Base-by-base conservation (phyloP, 2,888 invertebrate species). In the Lydus trimaculatus region DNA sequence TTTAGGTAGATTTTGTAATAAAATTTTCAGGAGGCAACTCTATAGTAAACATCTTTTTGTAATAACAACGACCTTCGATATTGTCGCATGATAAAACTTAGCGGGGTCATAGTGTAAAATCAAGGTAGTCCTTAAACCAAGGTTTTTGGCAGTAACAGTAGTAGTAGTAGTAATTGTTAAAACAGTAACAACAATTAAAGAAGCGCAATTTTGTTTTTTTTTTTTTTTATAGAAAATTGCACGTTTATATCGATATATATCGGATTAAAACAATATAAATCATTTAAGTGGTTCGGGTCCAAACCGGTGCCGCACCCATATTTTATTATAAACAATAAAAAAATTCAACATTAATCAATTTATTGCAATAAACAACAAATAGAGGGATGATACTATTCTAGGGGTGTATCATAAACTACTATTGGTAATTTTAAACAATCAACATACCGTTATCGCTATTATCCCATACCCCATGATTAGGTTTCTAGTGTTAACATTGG, bases 271-370 rank as follows among this genome's bases (percentile, higher is more conserved):
- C 39, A 39, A 39, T 33, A 33, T 33, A 33, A 39, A 5, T 43
- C 13, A 56, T 23, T 48, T 17, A 20, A 48, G 20, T 48, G 48
- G 48, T 48, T 48, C 7, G 4, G 52, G 52, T 48, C 20, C 17
- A 7, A 56, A 56, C 56, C 13, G 15, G 25, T 56, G 5, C 25
- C 56, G 56, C 56, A 56, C 56, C 56, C 56, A 56, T 23, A 25
- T n/a, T n/a, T n/a, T n/a, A n/a, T 56, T 56, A 25, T 13, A 56
- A 56, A 56, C 56, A 56, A 56, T 56, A 23, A 25, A 52, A 23
- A 23, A n/a, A n/a, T n/a, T n/a, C n/a, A n/a, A n/a, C n/a, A n/a
- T n/a, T n/a, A n/a, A n/a, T n/a, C n/a, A n/a, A n/a, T n/a, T n/a
- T n/a, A n/a, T n/a, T n/a, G n/a, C n/a, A n/a, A n/a, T n/a, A n/a